Evolutionary conservation across 2,113 vertebrate species (phyloP).

Genomic region (Corvus cornix): DNA sequence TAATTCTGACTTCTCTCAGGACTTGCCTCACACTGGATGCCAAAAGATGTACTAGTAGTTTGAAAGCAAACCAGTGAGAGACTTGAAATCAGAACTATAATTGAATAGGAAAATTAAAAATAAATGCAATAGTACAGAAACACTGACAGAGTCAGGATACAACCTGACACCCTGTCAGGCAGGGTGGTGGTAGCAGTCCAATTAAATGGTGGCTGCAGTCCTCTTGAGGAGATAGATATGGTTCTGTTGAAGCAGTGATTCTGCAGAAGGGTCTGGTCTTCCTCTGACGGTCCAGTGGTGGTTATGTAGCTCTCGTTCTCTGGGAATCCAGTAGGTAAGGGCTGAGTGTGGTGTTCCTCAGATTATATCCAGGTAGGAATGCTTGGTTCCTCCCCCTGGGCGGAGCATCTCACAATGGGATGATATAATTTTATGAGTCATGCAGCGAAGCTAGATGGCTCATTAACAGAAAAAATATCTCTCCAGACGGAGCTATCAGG

Average conservation of each 20-base stretch:
- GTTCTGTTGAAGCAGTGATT: neutral
- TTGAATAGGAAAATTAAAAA: neutral
- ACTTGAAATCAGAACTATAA: neutral
- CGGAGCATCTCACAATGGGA: neutral
- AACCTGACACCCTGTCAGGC: neutral
- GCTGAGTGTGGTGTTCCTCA: neutral
- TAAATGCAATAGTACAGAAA: neutral
- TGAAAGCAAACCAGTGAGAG: no score
- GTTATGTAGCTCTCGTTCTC: neutral
- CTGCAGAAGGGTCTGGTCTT: neutral
- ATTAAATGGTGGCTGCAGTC: neutral
- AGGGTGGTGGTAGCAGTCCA: neutral
- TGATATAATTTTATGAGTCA: neutral
- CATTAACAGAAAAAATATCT: neutral
- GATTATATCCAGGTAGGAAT: neutral
- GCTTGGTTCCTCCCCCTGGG: neutral
- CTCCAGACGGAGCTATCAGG: no score
- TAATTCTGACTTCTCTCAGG: neutral
- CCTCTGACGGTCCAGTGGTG: neutral
- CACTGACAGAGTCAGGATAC: neutral
- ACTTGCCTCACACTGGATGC: accelerated
- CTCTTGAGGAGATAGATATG: neutral
- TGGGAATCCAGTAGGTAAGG: neutral
- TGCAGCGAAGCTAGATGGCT: neutral
- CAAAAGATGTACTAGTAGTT: neutral